phyloP scores from a whole-genome alignment of 2,888 invertebrate genomes.

The Himalopsyche japonica region DNA sequence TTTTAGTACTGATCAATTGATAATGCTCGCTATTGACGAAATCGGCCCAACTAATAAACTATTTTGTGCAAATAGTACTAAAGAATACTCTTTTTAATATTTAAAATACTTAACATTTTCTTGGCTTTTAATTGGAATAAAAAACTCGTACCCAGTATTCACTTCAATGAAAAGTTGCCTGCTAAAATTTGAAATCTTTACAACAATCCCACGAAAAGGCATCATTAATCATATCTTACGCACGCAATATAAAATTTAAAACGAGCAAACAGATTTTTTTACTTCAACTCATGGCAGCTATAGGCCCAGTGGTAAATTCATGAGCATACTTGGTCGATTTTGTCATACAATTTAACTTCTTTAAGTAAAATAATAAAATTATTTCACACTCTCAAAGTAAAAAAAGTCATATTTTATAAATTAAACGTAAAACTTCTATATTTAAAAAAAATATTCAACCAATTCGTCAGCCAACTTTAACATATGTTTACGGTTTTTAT shows the following conservation, averaged over 20 bases:
- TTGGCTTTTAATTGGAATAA: neutral
- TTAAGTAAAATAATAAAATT: too few species aligned
- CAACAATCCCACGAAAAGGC: neutral
- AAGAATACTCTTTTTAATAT: too few species aligned
- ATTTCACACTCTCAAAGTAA: too few species aligned
- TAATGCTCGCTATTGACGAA: too few species aligned
- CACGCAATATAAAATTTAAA: neutral
- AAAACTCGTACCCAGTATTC: neutral
- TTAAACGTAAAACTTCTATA: too few species aligned
- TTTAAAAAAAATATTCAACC: too few species aligned
- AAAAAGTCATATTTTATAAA: too few species aligned
- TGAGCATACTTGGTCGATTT: neutral
- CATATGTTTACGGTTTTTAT: too few species aligned
- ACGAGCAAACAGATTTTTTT: neutral
- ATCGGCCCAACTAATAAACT: too few species aligned
- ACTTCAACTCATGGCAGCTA: neutral
- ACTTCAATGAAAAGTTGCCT: neutral
- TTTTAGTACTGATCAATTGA: too few species aligned
- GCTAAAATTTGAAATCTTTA: neutral
- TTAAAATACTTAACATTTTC: neutral
- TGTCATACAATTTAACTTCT: neutral
- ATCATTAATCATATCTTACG: neutral
- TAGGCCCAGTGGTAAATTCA: neutral
- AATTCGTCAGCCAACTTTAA: too few species aligned
- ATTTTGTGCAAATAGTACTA: too few species aligned